Base-by-base conservation (phyloP, 2,113 vertebrate genomes). In the Stercorarius parasiticus region DNA sequence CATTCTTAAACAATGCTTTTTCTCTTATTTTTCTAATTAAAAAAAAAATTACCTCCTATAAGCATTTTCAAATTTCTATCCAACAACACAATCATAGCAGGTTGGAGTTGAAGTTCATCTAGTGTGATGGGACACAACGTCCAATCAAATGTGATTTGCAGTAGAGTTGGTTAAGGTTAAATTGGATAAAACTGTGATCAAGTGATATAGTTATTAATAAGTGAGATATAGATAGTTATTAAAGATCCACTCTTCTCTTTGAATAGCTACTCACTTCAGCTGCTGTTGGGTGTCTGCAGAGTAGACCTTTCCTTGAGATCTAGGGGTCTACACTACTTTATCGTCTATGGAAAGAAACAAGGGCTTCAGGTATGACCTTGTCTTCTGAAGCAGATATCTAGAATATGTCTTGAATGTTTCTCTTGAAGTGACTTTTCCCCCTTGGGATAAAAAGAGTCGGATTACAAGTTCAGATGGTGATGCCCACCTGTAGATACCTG, bases 41-140 rank as follows among this genome's bases (percentile, higher is more conserved):
- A 27, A 52, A 88, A 49, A 77, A 52, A 26, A 55, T 11, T 45
- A 10, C 10, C 11, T 77, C 5, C 29, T 56, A 7, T 9, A n/a
- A 74, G 3, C 5, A 27, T 55, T 86, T 77, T 67, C 22, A 14
- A 22, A 34, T 27, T 87, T 81, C 45, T 66, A 1, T 34, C 42
- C 21, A 71, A 45, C n/a, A 83, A 9, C 7, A 12, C 0, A 2
- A 19, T 47, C 18, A 14, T 21, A 45, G 7, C 23, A 19, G 0
- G 1, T 1, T 69, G 59, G 50, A 69, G 59, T 47, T n/a, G 17
- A 82, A 77, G 64, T 55, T 86, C 15, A 45, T 38, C 27, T 67
- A 19, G 38, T 5, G 22, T 86, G 47, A 32, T 15, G 62, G 59
- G 13, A 89, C 55, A 29, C 77, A 71, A 34, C 2, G 1, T 15